phyloP scores from a whole-genome alignment of 2,113 vertebrate genomes.

The Ageneiosus marmoratus region DNA sequence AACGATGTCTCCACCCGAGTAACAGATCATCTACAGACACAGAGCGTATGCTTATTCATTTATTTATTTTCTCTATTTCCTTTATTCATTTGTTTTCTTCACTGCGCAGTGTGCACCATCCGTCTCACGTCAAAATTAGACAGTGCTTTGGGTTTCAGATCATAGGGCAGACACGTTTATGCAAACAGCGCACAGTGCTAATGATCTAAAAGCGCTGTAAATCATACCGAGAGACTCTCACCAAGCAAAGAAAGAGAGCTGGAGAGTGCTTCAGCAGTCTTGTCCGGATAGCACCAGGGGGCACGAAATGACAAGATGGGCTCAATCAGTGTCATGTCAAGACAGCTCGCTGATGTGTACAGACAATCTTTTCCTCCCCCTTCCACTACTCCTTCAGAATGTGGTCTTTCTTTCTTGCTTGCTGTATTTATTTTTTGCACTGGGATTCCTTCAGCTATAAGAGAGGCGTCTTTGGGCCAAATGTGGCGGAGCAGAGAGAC shows the following conservation, averaged over 20 bases:
- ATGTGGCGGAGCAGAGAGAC: constrained; percentile 46
- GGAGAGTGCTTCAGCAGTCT: constrained; percentile 63
- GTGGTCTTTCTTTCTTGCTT: not conserved
- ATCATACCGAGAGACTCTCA: constrained; percentile 73
- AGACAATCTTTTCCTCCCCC: constrained; percentile 71
- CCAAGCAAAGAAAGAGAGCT: constrained; percentile 53
- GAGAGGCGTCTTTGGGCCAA: constrained; percentile 60
- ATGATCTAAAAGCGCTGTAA: constrained; percentile 75
- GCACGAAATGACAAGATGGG: constrained; percentile 72
- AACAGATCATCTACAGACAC: constrained; percentile 22
- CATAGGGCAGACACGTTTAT: constrained; percentile 59
- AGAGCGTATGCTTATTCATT: constrained; percentile 39
- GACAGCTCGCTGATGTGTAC: constrained; percentile 72
- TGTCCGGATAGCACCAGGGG: constrained; percentile 70
- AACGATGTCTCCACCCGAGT: constrained; percentile 38
- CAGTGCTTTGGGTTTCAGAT: constrained; percentile 11
- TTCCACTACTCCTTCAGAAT: constrained; percentile 26
- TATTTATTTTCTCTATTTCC: constrained; percentile 20
- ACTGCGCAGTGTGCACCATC: constrained; percentile 45
- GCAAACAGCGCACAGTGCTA: constrained; percentile 67
- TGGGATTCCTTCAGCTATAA: constrained; percentile 51
- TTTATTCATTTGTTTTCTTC: constrained; percentile 43
- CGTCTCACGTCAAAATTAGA: constrained; percentile 53
- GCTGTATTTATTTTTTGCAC: constrained; percentile 48
- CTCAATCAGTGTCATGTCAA: constrained; percentile 80